These are phyloP conservation scores for Calyptommatus sinebrachiatus DNA, from an alignment of 2,113 vertebrate species.

Conservation along the genomic window DNA sequence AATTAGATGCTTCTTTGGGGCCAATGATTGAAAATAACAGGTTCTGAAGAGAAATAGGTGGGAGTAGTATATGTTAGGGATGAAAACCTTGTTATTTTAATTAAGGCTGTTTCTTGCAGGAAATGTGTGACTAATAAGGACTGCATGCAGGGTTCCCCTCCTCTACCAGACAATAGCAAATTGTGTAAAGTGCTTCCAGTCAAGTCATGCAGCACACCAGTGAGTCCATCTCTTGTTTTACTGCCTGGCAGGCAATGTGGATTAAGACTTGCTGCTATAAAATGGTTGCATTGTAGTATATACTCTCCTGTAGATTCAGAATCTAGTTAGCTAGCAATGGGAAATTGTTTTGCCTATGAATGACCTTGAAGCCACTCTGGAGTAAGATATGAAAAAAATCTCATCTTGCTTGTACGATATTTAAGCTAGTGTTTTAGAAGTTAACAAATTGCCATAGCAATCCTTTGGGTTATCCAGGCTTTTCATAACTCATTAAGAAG, in stretches of 20 bases:
- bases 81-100: constrained; percentile 21
- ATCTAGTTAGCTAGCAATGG: constrained; percentile 23
- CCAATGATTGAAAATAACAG: constrained; percentile 41
- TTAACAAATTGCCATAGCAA: no score
- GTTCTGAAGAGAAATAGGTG: constrained; percentile 38
- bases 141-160: constrained; percentile 21
- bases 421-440: no score
- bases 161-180: constrained; percentile 33
- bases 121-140: constrained; percentile 34
- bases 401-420: no score
- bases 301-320: fast-evolving
- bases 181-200: constrained; percentile 16
- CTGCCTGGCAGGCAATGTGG: constrained; percentile 32
- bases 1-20: constrained; percentile 33
- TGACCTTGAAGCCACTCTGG: not conserved
- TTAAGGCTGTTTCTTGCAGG: constrained; percentile 27
- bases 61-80: constrained; percentile 15
- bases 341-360: not conserved
- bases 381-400: not conserved
- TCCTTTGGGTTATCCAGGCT: no score
- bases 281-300: constrained; percentile 22
- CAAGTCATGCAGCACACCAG: not conserved
- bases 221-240: constrained; percentile 3
- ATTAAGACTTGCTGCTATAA: constrained; percentile 37
- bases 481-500: no score